Percentiles rank a stretch among this genome's conserved stretches.
Evolutionary conservation across 2,888 invertebrate species (phyloP).

Genomic region (Lochmaea crataegi): DNA sequence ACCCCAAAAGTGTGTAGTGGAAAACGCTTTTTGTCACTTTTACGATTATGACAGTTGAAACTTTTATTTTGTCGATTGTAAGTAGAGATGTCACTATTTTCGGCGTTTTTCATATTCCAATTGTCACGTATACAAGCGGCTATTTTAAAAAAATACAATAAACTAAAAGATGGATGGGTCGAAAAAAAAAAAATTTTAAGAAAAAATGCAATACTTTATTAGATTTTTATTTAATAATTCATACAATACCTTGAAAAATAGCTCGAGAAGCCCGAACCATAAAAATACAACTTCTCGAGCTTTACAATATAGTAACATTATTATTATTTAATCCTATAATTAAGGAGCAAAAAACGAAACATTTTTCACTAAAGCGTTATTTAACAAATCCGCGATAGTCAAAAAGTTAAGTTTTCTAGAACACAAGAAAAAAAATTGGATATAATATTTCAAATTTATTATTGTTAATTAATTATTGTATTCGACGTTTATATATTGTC

Average conservation of each 20-base stretch:
- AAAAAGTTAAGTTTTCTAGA: background rate
- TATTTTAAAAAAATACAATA: no score
- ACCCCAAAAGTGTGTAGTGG: no score
- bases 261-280: slow-evolving; percentile 32
- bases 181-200: background rate
- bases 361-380: slow-evolving; percentile 8
- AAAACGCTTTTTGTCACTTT: no score
- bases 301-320: slow-evolving; percentile 37
- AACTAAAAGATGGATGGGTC: background rate
- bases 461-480: slow-evolving; percentile 54
- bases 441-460: slow-evolving; percentile 41
- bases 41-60: no score
- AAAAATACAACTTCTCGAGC: slow-evolving; percentile 37
- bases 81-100: no score
- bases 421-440: slow-evolving; percentile 14
- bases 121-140: no score
- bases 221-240: slow-evolving; percentile 44
- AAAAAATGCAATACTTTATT: slow-evolving; percentile 29
- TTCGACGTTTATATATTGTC: slow-evolving; percentile 55
- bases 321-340: slow-evolving; percentile 35
- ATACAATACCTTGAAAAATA: slow-evolving; percentile 40
- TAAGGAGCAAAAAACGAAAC: slow-evolving; percentile 19
- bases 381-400: background rate
- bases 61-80: no score
- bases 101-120: no score